A percentile compares a stretch with the other conserved stretches of the same genome.
Conservation (phyloP, 1,140 invertebrate species). For the Tetramorium parvispinum region DNA sequence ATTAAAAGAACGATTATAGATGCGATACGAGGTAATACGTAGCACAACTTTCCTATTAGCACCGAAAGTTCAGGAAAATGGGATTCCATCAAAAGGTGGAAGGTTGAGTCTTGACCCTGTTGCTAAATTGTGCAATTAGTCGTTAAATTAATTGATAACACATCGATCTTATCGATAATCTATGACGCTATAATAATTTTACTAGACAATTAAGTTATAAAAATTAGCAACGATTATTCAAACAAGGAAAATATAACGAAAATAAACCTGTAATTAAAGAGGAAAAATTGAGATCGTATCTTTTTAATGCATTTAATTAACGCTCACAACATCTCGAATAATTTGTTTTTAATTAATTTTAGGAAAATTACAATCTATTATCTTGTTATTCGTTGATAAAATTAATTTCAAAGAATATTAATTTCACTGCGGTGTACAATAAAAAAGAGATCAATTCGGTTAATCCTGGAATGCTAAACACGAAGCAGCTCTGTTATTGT, state of each 20-base stretch:
- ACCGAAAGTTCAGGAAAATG: slow-evolving; percentile 30
- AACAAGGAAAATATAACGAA: not conserved
- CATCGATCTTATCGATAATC: not conserved
- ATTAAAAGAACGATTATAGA: slow-evolving; percentile 32
- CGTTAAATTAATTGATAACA: slow-evolving; percentile 16
- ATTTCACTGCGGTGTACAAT: not conserved
- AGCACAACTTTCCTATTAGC: not conserved
- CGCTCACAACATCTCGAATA: not conserved
- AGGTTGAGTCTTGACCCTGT: not conserved
- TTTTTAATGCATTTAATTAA: slow-evolving; percentile 4
- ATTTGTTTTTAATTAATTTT: not conserved
- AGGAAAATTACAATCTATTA: not conserved
- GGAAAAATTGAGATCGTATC: not conserved
- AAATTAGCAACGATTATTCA: not conserved
- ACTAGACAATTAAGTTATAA: not conserved
- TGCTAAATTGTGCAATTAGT: slow-evolving; percentile 14
- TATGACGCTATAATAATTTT: not conserved
- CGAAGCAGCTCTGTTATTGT: slow-evolving; percentile 31
- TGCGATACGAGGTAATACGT: slow-evolving; percentile 18
- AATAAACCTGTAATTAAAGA: not conserved
- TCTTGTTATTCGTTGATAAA: not conserved
- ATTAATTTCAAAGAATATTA: not conserved
- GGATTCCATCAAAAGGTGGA: slow-evolving; percentile 24
- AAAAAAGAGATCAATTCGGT: not conserved
- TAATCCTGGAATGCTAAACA: not conserved